phyloP scores from a whole-genome alignment of 1,140 invertebrate species.

The Temnothorax nylanderi region DNA sequence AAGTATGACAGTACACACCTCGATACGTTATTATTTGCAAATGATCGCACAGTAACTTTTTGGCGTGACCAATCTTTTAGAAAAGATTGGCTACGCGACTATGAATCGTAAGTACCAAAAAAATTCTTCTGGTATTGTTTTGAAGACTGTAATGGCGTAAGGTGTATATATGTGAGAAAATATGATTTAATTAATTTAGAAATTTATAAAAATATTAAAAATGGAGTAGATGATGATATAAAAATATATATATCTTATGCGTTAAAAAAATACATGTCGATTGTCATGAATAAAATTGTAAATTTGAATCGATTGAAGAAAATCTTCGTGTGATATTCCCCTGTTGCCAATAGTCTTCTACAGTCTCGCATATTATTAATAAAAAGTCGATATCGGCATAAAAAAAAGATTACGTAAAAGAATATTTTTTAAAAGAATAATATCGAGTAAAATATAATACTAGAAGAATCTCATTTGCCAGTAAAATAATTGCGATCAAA shows the following conservation, averaged over 20 bases:
- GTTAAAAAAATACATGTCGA: constrained; percentile 24
- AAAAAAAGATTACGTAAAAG: constrained; percentile 19
- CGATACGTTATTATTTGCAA: neutral
- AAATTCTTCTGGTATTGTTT: constrained; percentile 37
- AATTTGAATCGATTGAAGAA: constrained; percentile 3
- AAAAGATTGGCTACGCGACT: constrained; percentile 13
- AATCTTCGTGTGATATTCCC: neutral
- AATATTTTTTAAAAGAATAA: constrained; percentile 5
- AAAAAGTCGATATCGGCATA: constrained; percentile 22
- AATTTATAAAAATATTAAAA: constrained; percentile 3
- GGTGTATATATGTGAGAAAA: neutral
- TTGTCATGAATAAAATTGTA: constrained; percentile 1
- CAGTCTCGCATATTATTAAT: constrained; percentile 34
- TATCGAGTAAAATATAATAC: constrained; percentile 45
- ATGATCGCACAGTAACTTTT: constrained; percentile 16
- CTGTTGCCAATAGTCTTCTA: constrained; percentile 8
- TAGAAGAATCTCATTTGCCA: constrained; percentile 35
- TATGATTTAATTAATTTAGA: neutral
- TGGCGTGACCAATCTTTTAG: neutral
- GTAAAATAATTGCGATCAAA: constrained; percentile 50
- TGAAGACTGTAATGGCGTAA: constrained; percentile 24
- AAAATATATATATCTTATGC: constrained; percentile 4
- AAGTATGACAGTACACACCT: constrained; percentile 50
- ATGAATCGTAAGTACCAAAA: constrained; percentile 65
- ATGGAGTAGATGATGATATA: constrained; percentile 3